These are phyloP conservation scores for Mesembrinibis cayennensis DNA, from an alignment of 2,113 vertebrate genomes.

Conservation along the genomic window DNA sequence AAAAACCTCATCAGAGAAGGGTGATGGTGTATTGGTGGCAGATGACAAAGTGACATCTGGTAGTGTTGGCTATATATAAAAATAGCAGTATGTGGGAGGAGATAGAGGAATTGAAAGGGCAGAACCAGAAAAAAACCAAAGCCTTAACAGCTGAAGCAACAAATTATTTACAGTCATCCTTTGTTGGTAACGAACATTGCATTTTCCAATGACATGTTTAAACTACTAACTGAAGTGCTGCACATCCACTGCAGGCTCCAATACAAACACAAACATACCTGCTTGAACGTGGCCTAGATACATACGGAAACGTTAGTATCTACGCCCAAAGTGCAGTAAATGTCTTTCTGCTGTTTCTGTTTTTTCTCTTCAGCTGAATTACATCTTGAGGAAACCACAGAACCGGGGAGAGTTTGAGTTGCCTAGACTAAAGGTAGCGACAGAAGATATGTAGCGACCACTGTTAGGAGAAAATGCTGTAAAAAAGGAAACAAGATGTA, in stretches of 20 bases:
- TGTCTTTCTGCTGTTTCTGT: background rate
- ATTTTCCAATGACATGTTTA: background rate
- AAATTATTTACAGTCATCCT: background rate
- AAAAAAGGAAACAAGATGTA: background rate
- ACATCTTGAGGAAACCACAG: background rate
- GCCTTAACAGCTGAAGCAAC: slow-evolving; percentile 33
- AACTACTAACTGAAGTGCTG: background rate
- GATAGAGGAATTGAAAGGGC: background rate
- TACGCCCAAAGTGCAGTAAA: background rate
- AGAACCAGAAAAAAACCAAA: background rate
- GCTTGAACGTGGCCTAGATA: background rate
- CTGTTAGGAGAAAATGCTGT: background rate
- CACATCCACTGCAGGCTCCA: background rate
- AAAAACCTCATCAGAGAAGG: background rate
- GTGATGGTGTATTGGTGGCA: background rate
- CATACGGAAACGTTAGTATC: background rate
- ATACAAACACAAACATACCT: background rate
- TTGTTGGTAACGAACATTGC: background rate
- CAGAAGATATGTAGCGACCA: accelerated
- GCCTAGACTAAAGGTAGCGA: background rate
- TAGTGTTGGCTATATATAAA: background rate
- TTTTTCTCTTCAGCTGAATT: background rate
- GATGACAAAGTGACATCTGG: slow-evolving; percentile 10
- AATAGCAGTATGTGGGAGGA: background rate
- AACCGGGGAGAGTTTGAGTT: background rate